phyloP scores from a whole-genome alignment of 2,797 vertebrate genomes.

The Sternarchorhynchus goeldii region DNA sequence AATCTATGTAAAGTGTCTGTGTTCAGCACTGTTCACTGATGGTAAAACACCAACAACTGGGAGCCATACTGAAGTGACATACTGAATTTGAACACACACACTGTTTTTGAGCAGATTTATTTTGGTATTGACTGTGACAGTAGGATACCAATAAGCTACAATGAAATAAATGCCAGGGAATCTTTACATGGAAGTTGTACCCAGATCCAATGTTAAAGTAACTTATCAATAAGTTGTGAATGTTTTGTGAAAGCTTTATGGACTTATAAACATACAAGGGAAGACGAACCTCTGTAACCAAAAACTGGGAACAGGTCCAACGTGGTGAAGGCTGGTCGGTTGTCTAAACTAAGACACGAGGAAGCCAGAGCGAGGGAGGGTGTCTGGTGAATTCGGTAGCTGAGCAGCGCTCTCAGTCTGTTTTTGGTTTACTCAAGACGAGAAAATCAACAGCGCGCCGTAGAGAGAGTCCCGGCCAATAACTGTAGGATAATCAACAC shows the following conservation, averaged over 20 bases:
- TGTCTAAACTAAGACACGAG: conserved; percentile 40
- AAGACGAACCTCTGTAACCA: conserved; percentile 38
- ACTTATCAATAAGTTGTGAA: not conserved
- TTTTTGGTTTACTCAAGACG: conserved; percentile 16
- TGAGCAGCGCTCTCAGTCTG: conserved; percentile 10
- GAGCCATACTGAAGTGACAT: not conserved
- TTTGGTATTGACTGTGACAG: not conserved
- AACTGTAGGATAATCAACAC: not conserved
- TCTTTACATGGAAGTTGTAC: not conserved
- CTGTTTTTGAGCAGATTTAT: conserved; percentile 7
- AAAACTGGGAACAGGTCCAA: conserved; percentile 55
- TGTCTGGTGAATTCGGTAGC: conserved; percentile 43
- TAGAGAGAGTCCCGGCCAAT: not conserved
- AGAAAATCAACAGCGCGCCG: not conserved
- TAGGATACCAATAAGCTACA: not conserved
- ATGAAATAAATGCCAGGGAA: not conserved
- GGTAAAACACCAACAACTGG: conserved; percentile 16
- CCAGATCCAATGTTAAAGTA: not conserved
- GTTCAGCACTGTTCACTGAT: conserved; percentile 1
- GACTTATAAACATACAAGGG: conserved; percentile 12
- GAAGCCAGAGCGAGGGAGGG: conserved; percentile 42
- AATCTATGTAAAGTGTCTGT: not conserved
- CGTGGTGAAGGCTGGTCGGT: conserved; percentile 41
- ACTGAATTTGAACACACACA: not conserved
- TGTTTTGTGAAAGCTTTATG: not conserved